Base-by-base conservation (phyloP, 2,888 invertebrate genomes). In the Timandra comae region DNA sequence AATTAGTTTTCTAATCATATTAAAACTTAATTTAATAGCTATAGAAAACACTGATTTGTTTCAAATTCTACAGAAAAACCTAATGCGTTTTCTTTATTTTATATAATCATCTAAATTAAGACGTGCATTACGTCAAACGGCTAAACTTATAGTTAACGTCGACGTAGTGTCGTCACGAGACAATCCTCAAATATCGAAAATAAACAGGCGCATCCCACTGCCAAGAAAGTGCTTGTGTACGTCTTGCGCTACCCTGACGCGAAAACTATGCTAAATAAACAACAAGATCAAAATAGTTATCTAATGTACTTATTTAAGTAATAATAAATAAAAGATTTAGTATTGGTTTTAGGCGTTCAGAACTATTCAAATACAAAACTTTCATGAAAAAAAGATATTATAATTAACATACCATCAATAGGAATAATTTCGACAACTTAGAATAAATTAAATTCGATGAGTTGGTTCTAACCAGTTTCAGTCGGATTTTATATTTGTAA, bases 151-250 rank as follows among this genome's bases (percentile, higher is more conserved):
- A 29, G 8, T 27, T 30, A 25, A 28, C 31, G 37, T 30, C 28
- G 32, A 24, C 7, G 3, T 27, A 12, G 13, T 33, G 37, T 35
- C 42, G 42, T 49, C 41, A 74, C 65, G 62, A 55, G 67, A 70
- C 60, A 51, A 40, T 56, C 54, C 56, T 65, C 55, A 44, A 35
- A 43, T 49, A 56, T 58, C 66, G 57, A 70, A 78, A 78, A 78
- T 79, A 80, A 75, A 74, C 69, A 76, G 48, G 65, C 54, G 45
- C 40, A 49, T 49, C 29, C 45, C 27, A 49, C 52, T 73, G 79
- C 78, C 78, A 78, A 78, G 67, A 71, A 64, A 61, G 52, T 51
- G 46, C 41, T 56, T 46, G 46, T 41, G 47, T 16, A 6, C 16
- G 16, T 16, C 54, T 57, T 67, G 63, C 64, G 69, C 63, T 61